phyloP scores from a whole-genome alignment of 2,797 vertebrate genomes.

The Pipistrellus nathusii region DNA sequence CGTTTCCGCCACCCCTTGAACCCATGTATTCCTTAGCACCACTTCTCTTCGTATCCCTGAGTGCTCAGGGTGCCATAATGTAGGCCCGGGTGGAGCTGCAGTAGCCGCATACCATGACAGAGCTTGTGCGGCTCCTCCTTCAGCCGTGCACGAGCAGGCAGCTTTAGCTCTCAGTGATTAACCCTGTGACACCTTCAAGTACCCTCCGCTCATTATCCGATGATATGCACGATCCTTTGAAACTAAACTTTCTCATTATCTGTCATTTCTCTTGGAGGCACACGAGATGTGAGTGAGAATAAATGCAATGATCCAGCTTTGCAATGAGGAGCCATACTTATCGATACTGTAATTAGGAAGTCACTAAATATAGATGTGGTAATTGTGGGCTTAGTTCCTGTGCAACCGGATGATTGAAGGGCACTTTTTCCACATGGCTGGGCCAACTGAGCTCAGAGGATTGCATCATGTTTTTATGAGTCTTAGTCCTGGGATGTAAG shows the following conservation, averaged over 20 bases:
- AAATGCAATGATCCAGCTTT: conserved; percentile 80
- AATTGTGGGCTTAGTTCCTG: conserved; percentile 82
- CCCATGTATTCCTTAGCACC: neutral
- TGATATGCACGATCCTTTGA: conserved; percentile 64
- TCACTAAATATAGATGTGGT: conserved; percentile 82
- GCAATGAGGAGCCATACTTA: conserved; percentile 82
- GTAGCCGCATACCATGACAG: neutral
- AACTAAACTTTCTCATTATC: conserved; percentile 72
- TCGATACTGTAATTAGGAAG: conserved; percentile 82
- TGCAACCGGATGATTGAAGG: neutral
- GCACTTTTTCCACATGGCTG: neutral
- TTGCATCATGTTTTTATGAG: neutral
- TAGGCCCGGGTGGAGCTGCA: neutral
- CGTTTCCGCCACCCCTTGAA: too few relatives aligned
- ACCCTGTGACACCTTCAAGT: neutral
- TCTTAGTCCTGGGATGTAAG: neutral
- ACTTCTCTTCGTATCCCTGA: neutral
- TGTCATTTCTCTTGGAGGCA: conserved; percentile 68
- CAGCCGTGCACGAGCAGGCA: neutral
- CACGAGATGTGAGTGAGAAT: conserved; percentile 73
- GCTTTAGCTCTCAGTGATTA: neutral
- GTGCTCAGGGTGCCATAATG: neutral
- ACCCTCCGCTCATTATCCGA: conserved; percentile 19
- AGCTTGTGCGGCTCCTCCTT: neutral
- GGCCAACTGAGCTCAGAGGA: neutral